Evolutionary conservation across 2,888 invertebrate species (phyloP).

Genomic region (Mythimna vitellina): DNA sequence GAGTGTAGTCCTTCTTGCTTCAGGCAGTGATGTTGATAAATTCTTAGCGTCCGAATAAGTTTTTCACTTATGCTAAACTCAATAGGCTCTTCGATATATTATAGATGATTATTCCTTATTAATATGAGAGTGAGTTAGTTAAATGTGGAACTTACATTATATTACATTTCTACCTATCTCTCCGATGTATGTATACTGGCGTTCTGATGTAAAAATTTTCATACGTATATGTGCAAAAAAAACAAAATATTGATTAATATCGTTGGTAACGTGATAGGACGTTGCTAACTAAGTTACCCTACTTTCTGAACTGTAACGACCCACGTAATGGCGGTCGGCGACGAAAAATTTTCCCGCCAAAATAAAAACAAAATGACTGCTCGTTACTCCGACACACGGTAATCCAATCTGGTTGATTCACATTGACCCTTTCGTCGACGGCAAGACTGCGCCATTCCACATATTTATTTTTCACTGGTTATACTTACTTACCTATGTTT

Average conservation of each 20-base stretch:
- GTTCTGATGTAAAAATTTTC: neutral
- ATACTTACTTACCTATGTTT: neutral
- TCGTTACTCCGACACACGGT: conserved; percentile 76
- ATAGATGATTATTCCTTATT: no score
- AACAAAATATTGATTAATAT: conserved; percentile 18
- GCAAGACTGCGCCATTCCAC: conserved; percentile 50
- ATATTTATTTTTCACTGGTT: conserved; percentile 68
- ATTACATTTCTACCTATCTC: no score
- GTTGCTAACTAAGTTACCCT: conserved; percentile 39
- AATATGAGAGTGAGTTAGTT: no score
- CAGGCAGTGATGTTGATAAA: no score
- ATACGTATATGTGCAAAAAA: neutral
- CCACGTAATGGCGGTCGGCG: conserved; percentile 60
- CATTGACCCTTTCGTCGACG: conserved; percentile 67
- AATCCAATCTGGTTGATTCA: conserved; percentile 78
- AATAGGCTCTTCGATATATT: no score
- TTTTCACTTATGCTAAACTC: no score
- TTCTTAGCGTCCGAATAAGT: no score
- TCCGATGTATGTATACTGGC: neutral
- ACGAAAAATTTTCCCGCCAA: conserved; percentile 64
- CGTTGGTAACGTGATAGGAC: neutral
- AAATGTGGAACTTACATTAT: no score
- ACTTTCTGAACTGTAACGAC: conserved; percentile 42
- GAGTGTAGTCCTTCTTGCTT: no score
- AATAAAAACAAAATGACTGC: conserved; percentile 74